These are phyloP conservation scores for Thera obeliscata DNA, from an alignment of 2,888 invertebrate species.

Conservation along the genomic window DNA sequence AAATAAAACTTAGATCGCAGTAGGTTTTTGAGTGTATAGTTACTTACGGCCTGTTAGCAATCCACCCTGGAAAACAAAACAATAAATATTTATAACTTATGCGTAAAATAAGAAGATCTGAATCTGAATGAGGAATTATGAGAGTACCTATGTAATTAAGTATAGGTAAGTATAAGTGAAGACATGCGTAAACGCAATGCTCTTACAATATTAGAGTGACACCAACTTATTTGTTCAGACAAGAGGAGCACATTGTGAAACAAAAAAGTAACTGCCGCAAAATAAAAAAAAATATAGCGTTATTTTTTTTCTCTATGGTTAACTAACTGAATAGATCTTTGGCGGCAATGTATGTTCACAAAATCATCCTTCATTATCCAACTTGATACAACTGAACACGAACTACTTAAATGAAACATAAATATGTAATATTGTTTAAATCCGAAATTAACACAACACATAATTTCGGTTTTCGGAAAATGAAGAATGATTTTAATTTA, in stretches of 20 bases:
- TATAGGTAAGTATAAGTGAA: no score
- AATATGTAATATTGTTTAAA: no score
- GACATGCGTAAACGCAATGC: no score
- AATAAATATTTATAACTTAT: not conserved
- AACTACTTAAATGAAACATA: slow-evolving; percentile 20
- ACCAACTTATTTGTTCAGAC: not conserved
- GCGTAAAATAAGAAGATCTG: not conserved
- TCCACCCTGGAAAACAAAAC: slow-evolving; percentile 58
- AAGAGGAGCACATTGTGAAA: not conserved
- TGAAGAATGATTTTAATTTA: slow-evolving; percentile 64
- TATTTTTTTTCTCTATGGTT: not conserved
- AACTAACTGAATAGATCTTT: not conserved
- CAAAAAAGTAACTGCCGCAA: not conserved
- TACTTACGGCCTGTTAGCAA: slow-evolving; percentile 54
- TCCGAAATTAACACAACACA: no score
- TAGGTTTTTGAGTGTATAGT: no score
- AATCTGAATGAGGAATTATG: no score
- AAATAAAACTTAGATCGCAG: no score
- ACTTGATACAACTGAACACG: slow-evolving; percentile 73
- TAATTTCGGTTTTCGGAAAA: slow-evolving; percentile 50
- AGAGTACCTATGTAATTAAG: no score
- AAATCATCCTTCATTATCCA: slow-evolving; percentile 74
- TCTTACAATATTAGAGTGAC: not conserved
- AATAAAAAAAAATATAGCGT: not conserved
- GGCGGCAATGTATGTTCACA: slow-evolving; percentile 2